Conservation (phyloP, 2,797 vertebrate genomes). For the Danio albolineatus region DNA sequence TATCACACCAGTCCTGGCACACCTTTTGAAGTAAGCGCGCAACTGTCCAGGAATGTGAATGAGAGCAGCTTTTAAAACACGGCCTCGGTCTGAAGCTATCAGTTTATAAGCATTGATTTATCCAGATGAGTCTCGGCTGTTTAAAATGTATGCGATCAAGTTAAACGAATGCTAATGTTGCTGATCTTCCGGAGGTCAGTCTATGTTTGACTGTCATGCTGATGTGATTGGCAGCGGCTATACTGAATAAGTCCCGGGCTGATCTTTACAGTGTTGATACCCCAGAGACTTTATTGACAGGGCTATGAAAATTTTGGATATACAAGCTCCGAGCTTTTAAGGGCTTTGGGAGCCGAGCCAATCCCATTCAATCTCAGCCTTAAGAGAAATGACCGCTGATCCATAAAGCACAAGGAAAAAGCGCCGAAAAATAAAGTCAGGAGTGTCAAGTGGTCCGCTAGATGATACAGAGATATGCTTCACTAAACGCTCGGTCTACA, state of each 20-base stretch:
- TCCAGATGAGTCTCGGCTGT: background rate
- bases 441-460: conserved; percentile 12
- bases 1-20: background rate
- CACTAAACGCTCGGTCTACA: conserved; percentile 13
- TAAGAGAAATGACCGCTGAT: conserved; percentile 55
- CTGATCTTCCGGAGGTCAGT: background rate
- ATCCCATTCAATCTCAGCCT: conserved; percentile 57
- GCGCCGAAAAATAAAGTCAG: background rate
- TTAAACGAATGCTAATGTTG: conserved; percentile 7
- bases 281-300: conserved; percentile 54
- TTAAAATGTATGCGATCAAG: background rate
- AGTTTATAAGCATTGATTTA: conserved; percentile 26
- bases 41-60: background rate
- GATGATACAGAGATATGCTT: conserved; percentile 18
- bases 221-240: conserved; percentile 31
- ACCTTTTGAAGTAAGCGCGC: background rate
- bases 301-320: conserved; percentile 53
- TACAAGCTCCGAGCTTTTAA: conserved; percentile 54
- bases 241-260: background rate
- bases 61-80: conserved; percentile 14
- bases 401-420: conserved; percentile 33
- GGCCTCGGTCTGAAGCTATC: background rate
- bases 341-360: conserved; percentile 65
- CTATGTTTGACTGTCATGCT: background rate
- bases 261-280: conserved; percentile 51